Conservation (phyloP, 1,140 invertebrate genomes). For the Pogonomyrmex californicus region DNA sequence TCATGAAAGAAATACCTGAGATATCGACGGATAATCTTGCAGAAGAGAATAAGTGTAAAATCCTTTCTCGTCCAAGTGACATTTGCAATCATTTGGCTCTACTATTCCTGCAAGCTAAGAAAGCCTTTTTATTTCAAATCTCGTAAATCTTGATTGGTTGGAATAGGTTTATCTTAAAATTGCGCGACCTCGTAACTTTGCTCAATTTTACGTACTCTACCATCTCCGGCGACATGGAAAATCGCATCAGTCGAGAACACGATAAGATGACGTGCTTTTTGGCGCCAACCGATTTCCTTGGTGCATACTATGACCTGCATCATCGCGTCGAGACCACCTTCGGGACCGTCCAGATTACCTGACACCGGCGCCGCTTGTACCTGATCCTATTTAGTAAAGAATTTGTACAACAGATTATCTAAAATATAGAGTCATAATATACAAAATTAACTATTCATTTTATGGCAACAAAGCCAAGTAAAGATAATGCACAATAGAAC, state of each 20-base stretch:
- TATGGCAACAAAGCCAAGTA: too few relatives aligned
- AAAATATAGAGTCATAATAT: background rate
- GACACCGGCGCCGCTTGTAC: constrained; percentile 88
- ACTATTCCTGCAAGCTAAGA: constrained; percentile 93
- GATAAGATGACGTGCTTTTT: constrained; percentile 88
- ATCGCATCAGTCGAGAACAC: constrained; percentile 89
- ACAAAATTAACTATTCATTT: too few relatives aligned
- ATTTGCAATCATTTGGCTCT: constrained; percentile 94
- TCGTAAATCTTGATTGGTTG: background rate
- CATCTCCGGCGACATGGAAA: constrained; percentile 90
- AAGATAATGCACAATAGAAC: too few relatives aligned
- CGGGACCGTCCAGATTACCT: constrained; percentile 91
- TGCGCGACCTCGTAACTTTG: background rate
- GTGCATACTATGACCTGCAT: constrained; percentile 91
- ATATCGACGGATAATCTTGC: constrained; percentile 91
- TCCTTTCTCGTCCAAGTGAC: constrained; percentile 91
- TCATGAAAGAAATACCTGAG: constrained; percentile 83
- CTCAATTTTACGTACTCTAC: constrained; percentile 85
- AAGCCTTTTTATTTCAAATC: constrained; percentile 11
- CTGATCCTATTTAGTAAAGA: constrained; percentile 76
- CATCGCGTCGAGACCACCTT: constrained; percentile 93
- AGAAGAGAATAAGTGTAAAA: constrained; percentile 90
- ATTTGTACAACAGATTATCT: background rate
- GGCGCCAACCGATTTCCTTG: constrained; percentile 89
- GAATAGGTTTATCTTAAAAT: background rate